Conservation (phyloP, 2,797 vertebrate genomes). For the Pogoniulus pusillus region DNA sequence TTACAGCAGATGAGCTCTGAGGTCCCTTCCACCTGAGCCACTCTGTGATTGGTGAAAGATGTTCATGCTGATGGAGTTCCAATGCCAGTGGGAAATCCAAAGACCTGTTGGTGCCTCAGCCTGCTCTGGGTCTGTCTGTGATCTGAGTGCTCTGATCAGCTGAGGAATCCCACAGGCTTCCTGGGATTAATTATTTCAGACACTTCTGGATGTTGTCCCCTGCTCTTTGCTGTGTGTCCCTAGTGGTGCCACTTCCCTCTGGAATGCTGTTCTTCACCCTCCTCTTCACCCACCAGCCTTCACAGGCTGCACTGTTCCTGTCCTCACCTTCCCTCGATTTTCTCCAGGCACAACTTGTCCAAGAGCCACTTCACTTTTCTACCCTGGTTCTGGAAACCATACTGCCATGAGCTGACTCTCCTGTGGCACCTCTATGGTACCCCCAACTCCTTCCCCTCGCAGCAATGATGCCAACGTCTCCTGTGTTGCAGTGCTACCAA, state of each 20-base stretch:
- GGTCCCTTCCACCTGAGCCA: too few species aligned
- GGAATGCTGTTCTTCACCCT: not conserved
- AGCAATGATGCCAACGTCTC: not conserved
- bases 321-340: not conserved
- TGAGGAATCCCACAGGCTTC: not conserved
- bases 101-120: not conserved
- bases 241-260: not conserved
- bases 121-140: not conserved
- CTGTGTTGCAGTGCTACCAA: not conserved
- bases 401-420: not conserved
- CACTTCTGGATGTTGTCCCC: not conserved
- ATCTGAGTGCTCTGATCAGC: not conserved
- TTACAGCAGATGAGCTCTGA: too few species aligned
- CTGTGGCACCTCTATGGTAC: not conserved
- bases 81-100: not conserved
- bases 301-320: not conserved
- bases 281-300: not conserved
- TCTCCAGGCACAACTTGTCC: not conserved
- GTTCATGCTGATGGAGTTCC: not conserved
- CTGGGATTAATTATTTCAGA: not conserved
- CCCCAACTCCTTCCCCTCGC: not conserved
- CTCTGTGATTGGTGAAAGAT: not conserved
- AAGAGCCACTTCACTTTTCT: not conserved
- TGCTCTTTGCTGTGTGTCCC: not conserved
- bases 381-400: not conserved